Evolutionary conservation across 2,888 invertebrate species (phyloP).

Genomic region (Drosophila rellima): DNA sequence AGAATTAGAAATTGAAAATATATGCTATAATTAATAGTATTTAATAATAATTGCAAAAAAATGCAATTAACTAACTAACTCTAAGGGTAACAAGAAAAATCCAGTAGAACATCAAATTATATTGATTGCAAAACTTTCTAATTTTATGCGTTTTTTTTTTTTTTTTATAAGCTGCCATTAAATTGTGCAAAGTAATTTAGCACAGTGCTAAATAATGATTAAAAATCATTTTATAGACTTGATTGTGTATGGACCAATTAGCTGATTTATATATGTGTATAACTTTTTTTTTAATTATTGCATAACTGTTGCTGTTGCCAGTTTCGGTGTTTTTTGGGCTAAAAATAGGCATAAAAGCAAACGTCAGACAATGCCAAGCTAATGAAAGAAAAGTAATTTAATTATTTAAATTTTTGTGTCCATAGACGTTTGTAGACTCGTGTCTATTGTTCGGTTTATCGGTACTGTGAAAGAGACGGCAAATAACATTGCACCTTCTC

Average conservation of each 20-base stretch:
- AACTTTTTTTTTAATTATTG: slow-evolving; percentile 14
- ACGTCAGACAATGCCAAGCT: slow-evolving; percentile 23
- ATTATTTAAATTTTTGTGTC: slow-evolving; percentile 57
- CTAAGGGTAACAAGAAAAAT: no score
- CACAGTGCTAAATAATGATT: slow-evolving; percentile 39
- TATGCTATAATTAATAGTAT: slow-evolving; percentile 12
- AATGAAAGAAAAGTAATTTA: slow-evolving; percentile 61
- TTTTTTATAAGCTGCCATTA: slow-evolving; percentile 37
- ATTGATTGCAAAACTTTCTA: slow-evolving; percentile 24
- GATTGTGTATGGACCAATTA: slow-evolving; percentile 4
- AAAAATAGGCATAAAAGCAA: slow-evolving; percentile 34
- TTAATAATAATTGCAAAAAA: slow-evolving; percentile 54
- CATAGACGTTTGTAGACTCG: slow-evolving; percentile 20
- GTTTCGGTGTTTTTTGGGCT: slow-evolving; percentile 19
- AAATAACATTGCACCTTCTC: background rate
- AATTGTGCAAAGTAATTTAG: slow-evolving; percentile 27
- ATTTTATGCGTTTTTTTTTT: slow-evolving; percentile 10
- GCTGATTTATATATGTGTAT: background rate
- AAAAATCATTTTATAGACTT: background rate
- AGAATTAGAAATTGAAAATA: background rate
- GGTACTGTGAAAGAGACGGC: slow-evolving; percentile 6
- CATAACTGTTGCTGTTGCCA: slow-evolving; percentile 27
- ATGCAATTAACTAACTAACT: no score
- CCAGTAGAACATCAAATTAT: background rate
- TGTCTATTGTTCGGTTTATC: slow-evolving; percentile 26